Percentiles rank a stretch among this genome's conserved stretches.
These are phyloP conservation scores for Acleris cristana DNA, from an alignment of 2,888 invertebrate species.

Conservation along the genomic window DNA sequence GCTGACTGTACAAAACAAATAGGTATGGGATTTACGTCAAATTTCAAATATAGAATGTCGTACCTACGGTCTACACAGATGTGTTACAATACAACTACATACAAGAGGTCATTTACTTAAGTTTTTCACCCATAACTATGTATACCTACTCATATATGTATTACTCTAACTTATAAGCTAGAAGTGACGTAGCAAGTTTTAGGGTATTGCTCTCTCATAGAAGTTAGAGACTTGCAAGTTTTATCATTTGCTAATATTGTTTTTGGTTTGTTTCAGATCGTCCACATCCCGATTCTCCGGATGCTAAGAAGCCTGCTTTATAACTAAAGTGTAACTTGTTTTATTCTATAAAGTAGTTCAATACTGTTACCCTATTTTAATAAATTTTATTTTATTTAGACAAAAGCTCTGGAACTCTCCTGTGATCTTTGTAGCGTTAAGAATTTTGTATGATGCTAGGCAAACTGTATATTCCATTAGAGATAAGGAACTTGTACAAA, in stretches of 20 bases:
- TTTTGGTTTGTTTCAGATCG: constrained; percentile 67
- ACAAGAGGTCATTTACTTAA: too few species aligned
- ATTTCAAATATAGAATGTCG: too few species aligned
- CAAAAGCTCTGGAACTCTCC: constrained; percentile 81
- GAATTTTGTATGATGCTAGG: constrained; percentile 60
- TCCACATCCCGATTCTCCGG: constrained; percentile 78
- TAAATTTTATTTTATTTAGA: constrained; percentile 52
- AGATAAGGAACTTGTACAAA: constrained; percentile 49
- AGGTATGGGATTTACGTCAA: too few species aligned
- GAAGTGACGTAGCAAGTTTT: too few species aligned
- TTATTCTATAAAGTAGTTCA: constrained; percentile 55
- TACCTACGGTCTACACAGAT: too few species aligned
- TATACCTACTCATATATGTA: too few species aligned
- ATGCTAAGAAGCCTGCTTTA: constrained; percentile 81
- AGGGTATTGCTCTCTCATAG: background rate
- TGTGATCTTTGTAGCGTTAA: constrained; percentile 79
- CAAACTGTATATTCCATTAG: constrained; percentile 46
- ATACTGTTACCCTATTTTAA: constrained; percentile 69
- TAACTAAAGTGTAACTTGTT: constrained; percentile 63
- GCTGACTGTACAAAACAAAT: too few species aligned
- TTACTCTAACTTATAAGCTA: too few species aligned
- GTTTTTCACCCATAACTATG: too few species aligned
- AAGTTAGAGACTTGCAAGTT: background rate
- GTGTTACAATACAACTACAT: too few species aligned
- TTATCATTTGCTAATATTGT: background rate